phyloP scores from a whole-genome alignment of 2,113 vertebrate species.

The Crocuta crocuta region DNA sequence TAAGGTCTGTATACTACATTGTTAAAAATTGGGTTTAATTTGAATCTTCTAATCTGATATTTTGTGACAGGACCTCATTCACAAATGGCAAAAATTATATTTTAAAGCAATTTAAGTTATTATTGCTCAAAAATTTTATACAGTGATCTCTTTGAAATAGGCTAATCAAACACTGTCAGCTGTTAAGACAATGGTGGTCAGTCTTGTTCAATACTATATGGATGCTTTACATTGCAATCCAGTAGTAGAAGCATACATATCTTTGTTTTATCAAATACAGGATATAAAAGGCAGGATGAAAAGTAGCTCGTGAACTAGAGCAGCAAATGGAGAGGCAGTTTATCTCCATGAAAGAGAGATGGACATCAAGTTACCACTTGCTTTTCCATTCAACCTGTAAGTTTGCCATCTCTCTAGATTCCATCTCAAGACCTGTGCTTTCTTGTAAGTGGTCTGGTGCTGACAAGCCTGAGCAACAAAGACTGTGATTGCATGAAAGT shows the following conservation, averaged over 20 bases:
- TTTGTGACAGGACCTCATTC: not conserved
- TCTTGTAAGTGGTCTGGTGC: not conserved
- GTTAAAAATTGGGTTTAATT: not conserved
- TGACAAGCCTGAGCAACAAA: not conserved
- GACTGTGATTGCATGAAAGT: not conserved
- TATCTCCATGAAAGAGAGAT: not conserved
- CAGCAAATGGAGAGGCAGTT: not conserved
- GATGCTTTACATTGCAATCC: not conserved
- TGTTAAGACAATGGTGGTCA: not conserved
- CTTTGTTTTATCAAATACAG: constrained; percentile 3
- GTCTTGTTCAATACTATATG: not conserved
- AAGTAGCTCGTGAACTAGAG: not conserved
- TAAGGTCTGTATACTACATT: not conserved
- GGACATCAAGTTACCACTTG: not conserved
- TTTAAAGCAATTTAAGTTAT: not conserved
- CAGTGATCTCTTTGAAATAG: not conserved
- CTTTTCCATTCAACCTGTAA: not conserved
- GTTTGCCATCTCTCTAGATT: not conserved
- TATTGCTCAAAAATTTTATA: not conserved
- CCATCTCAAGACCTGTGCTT: not conserved
- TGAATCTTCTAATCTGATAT: not conserved
- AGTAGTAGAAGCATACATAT: not conserved
- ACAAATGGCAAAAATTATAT: not conserved
- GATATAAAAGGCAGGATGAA: not conserved
- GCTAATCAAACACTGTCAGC: not conserved